A percentile compares a stretch with the other conserved stretches of the same genome.
These are phyloP conservation scores for Pseudochaenichthys georgianus DNA, from an alignment of 2,797 vertebrate genomes.

Conservation along the genomic window DNA sequence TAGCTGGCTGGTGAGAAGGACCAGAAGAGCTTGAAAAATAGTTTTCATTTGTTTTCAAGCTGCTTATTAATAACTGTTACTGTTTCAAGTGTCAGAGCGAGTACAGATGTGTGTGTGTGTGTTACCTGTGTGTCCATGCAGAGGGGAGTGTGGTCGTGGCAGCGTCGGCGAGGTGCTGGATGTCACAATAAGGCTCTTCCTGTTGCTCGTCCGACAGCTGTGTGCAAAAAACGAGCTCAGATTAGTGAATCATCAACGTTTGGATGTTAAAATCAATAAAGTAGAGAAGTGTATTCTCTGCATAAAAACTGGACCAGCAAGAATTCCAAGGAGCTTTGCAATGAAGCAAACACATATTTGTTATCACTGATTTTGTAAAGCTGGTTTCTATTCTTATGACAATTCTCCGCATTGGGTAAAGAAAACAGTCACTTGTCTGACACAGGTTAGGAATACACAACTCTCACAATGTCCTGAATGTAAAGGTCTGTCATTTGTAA, in stretches of 20 bases:
- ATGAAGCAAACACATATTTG: slow-evolving; percentile 36
- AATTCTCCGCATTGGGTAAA: background rate
- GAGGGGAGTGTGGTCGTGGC: slow-evolving; percentile 94
- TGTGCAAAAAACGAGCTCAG: slow-evolving; percentile 54
- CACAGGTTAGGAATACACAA: background rate
- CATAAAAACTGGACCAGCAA: background rate
- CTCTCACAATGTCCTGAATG: slow-evolving; percentile 12
- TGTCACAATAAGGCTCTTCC: slow-evolving; percentile 97
- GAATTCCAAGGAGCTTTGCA: slow-evolving; percentile 1
- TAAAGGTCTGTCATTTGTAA: slow-evolving; percentile 15
- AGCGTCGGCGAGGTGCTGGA: slow-evolving; percentile 97
- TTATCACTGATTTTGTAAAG: background rate
- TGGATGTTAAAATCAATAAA: background rate
- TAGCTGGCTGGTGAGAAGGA: too few species aligned
- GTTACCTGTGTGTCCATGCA: slow-evolving; percentile 95
- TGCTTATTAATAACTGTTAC: too few species aligned
- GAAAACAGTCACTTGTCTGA: background rate
- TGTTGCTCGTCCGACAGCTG: slow-evolving; percentile 97
- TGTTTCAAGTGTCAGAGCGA: background rate
- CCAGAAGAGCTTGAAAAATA: too few species aligned
- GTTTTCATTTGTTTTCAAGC: background rate
- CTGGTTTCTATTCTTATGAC: background rate
- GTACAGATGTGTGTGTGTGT: slow-evolving; percentile 1
- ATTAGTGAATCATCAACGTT: background rate
- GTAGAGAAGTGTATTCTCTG: background rate